Base-by-base conservation (phyloP, 2,113 vertebrate genomes). In the Paedocypris sp. region DNA sequence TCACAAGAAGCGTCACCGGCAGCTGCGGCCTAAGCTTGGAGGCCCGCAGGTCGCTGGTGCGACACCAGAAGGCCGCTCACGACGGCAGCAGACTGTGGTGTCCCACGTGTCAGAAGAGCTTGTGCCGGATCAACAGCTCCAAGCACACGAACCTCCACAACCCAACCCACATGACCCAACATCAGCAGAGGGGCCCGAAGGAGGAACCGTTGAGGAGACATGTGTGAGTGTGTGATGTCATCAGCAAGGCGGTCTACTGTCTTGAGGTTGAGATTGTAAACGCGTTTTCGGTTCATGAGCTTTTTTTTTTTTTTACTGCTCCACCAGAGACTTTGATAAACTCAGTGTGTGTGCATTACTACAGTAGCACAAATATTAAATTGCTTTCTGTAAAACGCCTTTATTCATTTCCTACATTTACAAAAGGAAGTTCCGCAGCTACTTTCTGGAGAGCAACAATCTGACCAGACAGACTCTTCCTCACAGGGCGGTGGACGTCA, bases 401-500 rank as follows among this genome's bases (percentile, higher is more conserved):
- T 26, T 36, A 22, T 60, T 53, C 38, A 49, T 59, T 66, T 66
- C 36, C 56, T 53, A 53, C 54, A 41, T 51, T 35, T 62, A 66
- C 54, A 46, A 60, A 60, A 60, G 13, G 51, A 48, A 43, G 64
- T 60, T 28, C 39, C 60, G 64, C 64, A 66, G 54, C 64, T 51
- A 35, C 25, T 48, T 45, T 20, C 51, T 50, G 58, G 57, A 51
- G 32, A 54, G 57, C 57, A 54, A 60, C 43, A 38, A 13, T 49
- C 50, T 50, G 39, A 64, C 49, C 61, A 47, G 13, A 43, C 32
- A 39, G 59, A 32, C 15, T 4, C 60, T 16, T 26, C 29, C 33
- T 77, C 87, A 92, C 77, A 92, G 86, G 71, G 90, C 90, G 73
- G 90, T 92, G 62, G 90, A 92, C 78, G 90, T 90, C 76, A 92